These are phyloP conservation scores for Pogonomyrmex californicus DNA, from an alignment of 1,140 invertebrate species.

Conservation along the genomic window DNA sequence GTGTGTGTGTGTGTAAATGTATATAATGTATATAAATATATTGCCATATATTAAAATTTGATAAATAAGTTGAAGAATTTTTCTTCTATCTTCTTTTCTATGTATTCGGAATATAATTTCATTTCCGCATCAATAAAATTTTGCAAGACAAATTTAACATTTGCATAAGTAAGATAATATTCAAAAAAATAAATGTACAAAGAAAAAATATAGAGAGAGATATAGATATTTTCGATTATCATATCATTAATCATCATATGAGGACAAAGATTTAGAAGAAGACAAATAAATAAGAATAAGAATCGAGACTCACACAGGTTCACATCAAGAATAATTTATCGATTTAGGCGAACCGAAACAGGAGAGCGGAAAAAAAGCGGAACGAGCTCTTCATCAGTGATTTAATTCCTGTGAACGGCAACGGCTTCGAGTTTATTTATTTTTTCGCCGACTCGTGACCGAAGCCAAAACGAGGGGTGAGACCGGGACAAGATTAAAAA, in stretches of 20 bases:
- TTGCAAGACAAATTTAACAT: background rate
- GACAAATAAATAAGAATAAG: background rate
- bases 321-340: constrained; percentile 69
- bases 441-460: constrained; percentile 82
- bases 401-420: constrained; percentile 81
- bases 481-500: constrained; percentile 85
- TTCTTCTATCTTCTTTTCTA: background rate
- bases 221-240: background rate
- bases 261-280: background rate
- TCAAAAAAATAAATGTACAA: background rate
- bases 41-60: background rate
- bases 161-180: background rate
- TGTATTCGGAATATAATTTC: background rate
- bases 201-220: too few relatives aligned
- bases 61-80: background rate
- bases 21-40: background rate
- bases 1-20: too few relatives aligned
- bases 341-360: constrained; percentile 61
- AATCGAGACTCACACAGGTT: constrained; percentile 52
- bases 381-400: constrained; percentile 84
- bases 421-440: constrained; percentile 83
- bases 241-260: background rate
- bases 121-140: background rate
- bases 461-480: constrained; percentile 77
- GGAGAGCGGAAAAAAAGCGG: constrained; percentile 64